Conservation (phyloP, 64 coral and sea anemone genomes). For the Trachythela sp. region DNA sequence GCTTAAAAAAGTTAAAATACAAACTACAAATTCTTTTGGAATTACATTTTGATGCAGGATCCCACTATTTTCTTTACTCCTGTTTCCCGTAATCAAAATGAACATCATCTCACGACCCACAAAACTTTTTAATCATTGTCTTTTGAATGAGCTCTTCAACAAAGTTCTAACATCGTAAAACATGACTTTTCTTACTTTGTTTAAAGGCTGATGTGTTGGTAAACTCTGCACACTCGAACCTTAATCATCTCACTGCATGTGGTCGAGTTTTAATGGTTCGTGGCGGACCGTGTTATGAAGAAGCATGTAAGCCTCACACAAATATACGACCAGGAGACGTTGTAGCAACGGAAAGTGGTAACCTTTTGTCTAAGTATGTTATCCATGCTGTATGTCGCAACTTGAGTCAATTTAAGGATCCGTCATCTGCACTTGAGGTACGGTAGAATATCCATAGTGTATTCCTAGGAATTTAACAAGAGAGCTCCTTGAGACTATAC, state of each 20-base stretch:
- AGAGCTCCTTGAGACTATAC: too few relatives aligned
- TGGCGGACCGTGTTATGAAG: not conserved
- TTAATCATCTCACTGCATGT: not conserved
- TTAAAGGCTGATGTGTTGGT: not conserved
- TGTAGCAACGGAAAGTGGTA: not conserved
- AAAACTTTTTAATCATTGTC: too few relatives aligned
- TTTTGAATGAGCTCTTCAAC: too few relatives aligned
- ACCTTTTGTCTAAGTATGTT: not conserved
- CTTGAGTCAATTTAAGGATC: not conserved
- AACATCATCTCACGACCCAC: too few relatives aligned
- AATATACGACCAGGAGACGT: not conserved
- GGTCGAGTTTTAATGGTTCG: not conserved
- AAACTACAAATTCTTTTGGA: too few relatives aligned
- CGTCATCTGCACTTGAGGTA: too few relatives aligned
- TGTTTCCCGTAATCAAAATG: too few relatives aligned
- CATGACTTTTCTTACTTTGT: not conserved
- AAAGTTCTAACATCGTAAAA: too few relatives aligned
- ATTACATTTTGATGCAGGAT: too few relatives aligned
- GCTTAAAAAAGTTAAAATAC: not conserved
- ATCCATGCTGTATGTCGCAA: not conserved
- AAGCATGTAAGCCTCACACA: not conserved
- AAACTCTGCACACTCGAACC: not conserved
- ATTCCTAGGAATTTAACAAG: too few relatives aligned
- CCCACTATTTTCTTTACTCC: too few relatives aligned
- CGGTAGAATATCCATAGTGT: too few relatives aligned